Evolutionary conservation across 2,113 vertebrate species (phyloP), one percentile per base, ranked within the genome.

Genomic region (Motacilla alba): DNA sequence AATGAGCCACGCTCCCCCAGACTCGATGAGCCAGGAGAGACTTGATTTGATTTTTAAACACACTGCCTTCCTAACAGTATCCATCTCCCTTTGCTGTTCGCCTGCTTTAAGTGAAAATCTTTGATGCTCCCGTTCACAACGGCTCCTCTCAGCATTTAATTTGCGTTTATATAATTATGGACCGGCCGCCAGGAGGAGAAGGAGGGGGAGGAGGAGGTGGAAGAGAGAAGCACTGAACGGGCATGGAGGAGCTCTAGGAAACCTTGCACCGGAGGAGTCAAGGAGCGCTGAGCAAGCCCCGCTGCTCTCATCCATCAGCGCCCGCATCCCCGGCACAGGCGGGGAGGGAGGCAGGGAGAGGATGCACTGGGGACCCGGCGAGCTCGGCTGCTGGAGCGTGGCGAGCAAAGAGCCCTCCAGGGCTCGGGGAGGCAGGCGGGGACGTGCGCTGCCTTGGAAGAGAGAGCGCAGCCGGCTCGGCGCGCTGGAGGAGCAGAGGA

Each of bases 391-490:
- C 86, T 64, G 86, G 88, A 94, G 93, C 64, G 19, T 89, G 90
- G 86, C 86, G 22, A 37, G 92, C 68, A 50, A 90, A 88, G 83
- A 93, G 91, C 90, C 88, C 88, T 92, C 67, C 88, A 16, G 95
- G 85, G 93, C 74, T 93, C 6, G 20, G 69, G 37, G 21, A 94
- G 74, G 87, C 90, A 91, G 90, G 89, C 23, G 2, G 73, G 91
- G 83, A 93, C 58, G 80, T 94, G 95, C 26, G 3, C 58, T 89
- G 94, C 96, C 94, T 96, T 26, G 80, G 94, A 95, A 91, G 83
- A 84, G 83, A 84, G 91, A 92, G 80, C 17, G 6, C 89, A 75
- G 86, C 68, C 35, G 17, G 93, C 73, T 89, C 7, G 15, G 37
- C 31, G 81, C 33, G 80, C 55, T 90, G 86, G 89, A 90, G 79